A percentile compares a stretch with the other conserved stretches of the same genome.
These are phyloP conservation scores for Nomia melanderi DNA, from an alignment of 1,140 invertebrate species.

Conservation along the genomic window DNA sequence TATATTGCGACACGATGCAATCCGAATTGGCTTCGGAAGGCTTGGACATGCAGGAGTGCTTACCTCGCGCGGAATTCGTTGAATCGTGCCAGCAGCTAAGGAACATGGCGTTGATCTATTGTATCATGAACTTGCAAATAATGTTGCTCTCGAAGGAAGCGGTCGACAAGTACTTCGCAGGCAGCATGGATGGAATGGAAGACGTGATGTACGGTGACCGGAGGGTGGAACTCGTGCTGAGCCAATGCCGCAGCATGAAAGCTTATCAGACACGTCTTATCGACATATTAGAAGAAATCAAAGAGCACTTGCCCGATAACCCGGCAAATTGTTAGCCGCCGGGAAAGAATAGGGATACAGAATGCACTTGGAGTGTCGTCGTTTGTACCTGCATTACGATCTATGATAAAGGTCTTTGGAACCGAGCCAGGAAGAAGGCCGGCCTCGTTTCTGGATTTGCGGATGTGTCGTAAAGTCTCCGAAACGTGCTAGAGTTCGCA, in stretches of 20 bases:
- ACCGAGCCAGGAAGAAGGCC: neutral
- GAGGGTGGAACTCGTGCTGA: conserved; percentile 23
- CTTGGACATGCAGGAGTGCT: conserved; percentile 34
- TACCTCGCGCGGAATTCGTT: conserved; percentile 43
- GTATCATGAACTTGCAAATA: conserved; percentile 43
- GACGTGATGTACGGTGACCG: conserved; percentile 26
- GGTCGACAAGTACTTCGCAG: conserved; percentile 30
- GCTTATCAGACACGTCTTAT: conserved; percentile 31
- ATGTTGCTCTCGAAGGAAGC: conserved; percentile 44
- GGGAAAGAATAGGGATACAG: neutral
- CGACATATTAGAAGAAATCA: conserved; percentile 52
- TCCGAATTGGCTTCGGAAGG: conserved; percentile 28
- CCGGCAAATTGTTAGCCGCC: conserved; percentile 19
- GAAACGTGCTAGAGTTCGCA: conserved; percentile 12
- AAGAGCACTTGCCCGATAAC: conserved; percentile 36
- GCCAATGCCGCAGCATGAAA: conserved; percentile 16
- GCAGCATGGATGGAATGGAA: conserved; percentile 29
- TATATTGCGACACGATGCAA: conserved; percentile 48
- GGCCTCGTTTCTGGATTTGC: conserved; percentile 11
- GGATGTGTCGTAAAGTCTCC: conserved; percentile 4
- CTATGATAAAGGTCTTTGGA: conserved; percentile 32
- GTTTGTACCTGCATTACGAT: conserved; percentile 35
- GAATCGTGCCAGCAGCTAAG: conserved; percentile 30
- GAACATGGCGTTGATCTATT: conserved; percentile 16
- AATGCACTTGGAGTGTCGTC: neutral